Percentiles rank a stretch among this genome's conserved stretches.
Evolutionary conservation across 2,797 vertebrate genomes (phyloP).

Genomic region (Manis pentadactyla): DNA sequence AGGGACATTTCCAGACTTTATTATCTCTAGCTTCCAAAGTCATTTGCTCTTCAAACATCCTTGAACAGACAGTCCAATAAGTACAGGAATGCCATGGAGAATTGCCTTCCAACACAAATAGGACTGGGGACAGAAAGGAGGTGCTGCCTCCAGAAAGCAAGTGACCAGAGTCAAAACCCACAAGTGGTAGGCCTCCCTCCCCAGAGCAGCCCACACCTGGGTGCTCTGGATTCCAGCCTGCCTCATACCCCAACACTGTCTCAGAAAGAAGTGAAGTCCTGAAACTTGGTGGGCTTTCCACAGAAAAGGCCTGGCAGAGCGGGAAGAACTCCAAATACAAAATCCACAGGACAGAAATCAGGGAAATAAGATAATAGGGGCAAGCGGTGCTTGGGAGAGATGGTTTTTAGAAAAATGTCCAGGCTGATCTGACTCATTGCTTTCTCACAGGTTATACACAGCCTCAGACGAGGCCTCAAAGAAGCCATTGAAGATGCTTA

Average conservation of each 20-base stretch:
- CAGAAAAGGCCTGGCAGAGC: neutral
- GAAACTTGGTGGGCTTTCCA: neutral
- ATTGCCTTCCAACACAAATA: neutral
- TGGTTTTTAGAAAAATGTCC: neutral
- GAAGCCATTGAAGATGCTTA: neutral
- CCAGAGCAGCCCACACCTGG: neutral
- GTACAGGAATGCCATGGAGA: neutral
- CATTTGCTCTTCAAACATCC: slow-evolving; percentile 3
- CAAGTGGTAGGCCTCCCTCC: neutral
- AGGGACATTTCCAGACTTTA: neutral
- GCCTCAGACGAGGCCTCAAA: neutral
- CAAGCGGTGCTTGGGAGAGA: neutral
- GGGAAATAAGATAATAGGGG: neutral
- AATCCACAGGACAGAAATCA: neutral
- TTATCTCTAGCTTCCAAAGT: neutral
- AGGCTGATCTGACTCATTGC: neutral
- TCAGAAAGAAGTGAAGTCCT: neutral
- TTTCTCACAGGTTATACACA: neutral
- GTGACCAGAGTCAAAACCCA: neutral
- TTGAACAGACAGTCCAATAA: neutral
- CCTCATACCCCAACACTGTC: neutral
- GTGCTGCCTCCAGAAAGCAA: neutral
- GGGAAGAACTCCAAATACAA: neutral
- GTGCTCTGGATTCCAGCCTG: neutral
- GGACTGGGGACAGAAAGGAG: neutral